Evolutionary conservation across 2,888 invertebrate genomes (phyloP).

Genomic region (Lathronympha strigana): DNA sequence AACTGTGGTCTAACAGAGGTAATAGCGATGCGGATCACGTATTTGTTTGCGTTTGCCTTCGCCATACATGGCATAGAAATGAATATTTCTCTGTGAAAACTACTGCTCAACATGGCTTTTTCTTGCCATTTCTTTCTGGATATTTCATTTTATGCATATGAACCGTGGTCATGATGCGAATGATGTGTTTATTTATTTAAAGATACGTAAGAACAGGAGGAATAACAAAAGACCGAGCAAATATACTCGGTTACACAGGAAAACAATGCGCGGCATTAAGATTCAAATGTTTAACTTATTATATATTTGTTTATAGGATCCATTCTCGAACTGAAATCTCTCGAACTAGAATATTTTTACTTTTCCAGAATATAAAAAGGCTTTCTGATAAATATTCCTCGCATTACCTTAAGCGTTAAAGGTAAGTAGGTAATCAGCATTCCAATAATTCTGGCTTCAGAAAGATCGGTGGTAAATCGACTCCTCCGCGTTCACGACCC

Average conservation of each 20-base stretch:
- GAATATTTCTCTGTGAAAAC: constrained; percentile 51
- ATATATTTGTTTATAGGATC: too few species aligned
- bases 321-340: too few species aligned
- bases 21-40: constrained; percentile 49
- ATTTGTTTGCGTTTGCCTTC: constrained; percentile 49
- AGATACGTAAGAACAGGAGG: neutral
- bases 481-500: constrained; percentile 58
- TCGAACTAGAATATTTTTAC: neutral
- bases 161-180: neutral
- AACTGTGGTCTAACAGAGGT: constrained; percentile 27
- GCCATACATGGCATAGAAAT: constrained; percentile 53
- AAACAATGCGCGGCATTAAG: neutral
- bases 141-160: constrained; percentile 20
- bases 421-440: constrained; percentile 53
- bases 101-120: constrained; percentile 42
- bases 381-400: constrained; percentile 12
- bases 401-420: constrained; percentile 35
- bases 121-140: constrained; percentile 37
- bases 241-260: too few species aligned
- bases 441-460: constrained; percentile 46
- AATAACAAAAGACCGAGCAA: too few species aligned
- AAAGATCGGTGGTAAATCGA: constrained; percentile 54
- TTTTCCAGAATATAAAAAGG: constrained; percentile 20
- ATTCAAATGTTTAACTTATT: too few species aligned
- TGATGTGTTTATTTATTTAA: neutral